These are phyloP conservation scores for Heliocidaris erythrogramma DNA, from an alignment of 35 echinoderm and acorn worm genomes.

Conservation along the genomic window DNA sequence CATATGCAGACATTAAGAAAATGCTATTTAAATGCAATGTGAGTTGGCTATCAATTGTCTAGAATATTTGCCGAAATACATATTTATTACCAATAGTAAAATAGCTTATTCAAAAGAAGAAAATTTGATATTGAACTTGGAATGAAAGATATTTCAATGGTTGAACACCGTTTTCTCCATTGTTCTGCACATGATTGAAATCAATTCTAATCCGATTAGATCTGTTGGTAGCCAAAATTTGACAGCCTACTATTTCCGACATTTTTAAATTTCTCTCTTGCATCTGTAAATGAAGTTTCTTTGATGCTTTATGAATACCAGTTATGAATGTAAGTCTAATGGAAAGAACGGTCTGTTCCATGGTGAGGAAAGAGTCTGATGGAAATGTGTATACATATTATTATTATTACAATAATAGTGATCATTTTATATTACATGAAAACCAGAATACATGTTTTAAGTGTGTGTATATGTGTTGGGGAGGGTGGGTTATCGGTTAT, in stretches of 20 bases:
- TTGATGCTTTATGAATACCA: background rate
- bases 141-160: background rate
- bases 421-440: constrained; percentile 14
- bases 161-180: background rate
- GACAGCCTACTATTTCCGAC: background rate
- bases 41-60: background rate
- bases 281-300: background rate
- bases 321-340: background rate
- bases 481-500: background rate
- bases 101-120: background rate
- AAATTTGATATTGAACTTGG: background rate
- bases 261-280: background rate
- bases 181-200: background rate
- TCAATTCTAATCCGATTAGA: background rate
- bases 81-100: background rate
- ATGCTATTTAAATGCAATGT: background rate
- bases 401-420: constrained; percentile 13
- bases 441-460: background rate
- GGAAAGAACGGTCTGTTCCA: background rate
- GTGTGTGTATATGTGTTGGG: background rate
- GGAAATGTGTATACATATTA: background rate
- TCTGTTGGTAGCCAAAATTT: background rate
- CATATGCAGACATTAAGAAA: background rate
- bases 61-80: background rate
- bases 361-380: background rate